Evolutionary conservation across 2,113 vertebrate genomes (phyloP).

Genomic region (Macrotus californicus): DNA sequence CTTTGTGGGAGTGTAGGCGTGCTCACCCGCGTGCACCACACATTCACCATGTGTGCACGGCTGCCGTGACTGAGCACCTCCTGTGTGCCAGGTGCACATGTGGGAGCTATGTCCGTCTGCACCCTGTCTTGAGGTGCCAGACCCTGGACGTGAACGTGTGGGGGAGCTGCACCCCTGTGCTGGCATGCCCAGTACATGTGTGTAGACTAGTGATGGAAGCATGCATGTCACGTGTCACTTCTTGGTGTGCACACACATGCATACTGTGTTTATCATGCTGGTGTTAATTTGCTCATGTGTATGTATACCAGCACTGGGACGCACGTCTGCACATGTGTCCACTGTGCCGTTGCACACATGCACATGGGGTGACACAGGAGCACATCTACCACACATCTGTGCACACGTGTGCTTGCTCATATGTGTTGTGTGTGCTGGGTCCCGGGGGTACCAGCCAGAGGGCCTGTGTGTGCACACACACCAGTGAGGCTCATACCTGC

Average conservation of each 20-base stretch:
- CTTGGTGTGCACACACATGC: too few relatives aligned
- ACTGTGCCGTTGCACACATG: accelerated
- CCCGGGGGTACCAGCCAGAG: not conserved
- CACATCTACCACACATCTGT: not conserved
- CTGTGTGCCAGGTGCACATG: not conserved
- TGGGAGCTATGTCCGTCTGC: not conserved
- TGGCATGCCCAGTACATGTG: not conserved
- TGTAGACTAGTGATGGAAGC: not conserved
- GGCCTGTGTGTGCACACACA: not conserved
- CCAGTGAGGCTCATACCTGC: not conserved
- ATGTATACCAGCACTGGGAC: not conserved
- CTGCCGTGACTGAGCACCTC: not conserved
- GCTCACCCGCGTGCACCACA: not conserved
- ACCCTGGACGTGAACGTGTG: not conserved
- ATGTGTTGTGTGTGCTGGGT: not conserved
- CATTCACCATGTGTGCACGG: not conserved
- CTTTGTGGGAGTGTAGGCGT: not conserved
- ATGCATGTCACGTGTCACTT: not conserved
- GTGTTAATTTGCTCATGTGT: not conserved
- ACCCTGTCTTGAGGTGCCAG: not conserved
- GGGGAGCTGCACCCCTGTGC: not conserved
- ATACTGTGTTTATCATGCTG: not conserved
- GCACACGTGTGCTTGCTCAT: not conserved
- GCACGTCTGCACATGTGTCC: accelerated
- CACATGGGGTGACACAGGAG: not conserved